Base-by-base conservation (phyloP, 2,113 vertebrate genomes). In the Cryptomyrus ogoouensis region DNA sequence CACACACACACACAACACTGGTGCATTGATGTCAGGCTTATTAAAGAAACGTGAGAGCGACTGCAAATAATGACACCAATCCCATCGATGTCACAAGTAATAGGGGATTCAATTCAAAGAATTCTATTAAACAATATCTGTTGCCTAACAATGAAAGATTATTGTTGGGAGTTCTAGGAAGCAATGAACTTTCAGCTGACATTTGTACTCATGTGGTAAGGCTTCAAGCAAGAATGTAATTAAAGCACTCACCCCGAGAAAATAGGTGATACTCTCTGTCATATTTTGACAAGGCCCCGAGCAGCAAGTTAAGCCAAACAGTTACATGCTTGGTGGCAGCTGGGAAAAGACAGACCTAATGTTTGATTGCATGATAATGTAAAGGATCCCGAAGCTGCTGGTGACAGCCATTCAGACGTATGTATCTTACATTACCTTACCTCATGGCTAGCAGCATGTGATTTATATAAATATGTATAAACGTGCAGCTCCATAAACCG, bases 231-330 rank as follows among this genome's bases (percentile, higher is more conserved):
- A 92, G 91, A 92, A 94, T 94, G 96, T 96, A 97, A 97, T 98
- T 97, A 97, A 97, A 96, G 95, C 92, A 92, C 92, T 95, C 93
- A 94, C 94, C 39, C 39, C 19, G 44, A 93, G 93, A 94, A 94
- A 95, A 93, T 94, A 95, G 95, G 93, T 95, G 94, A 92, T 94
- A 94, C 95, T 95, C 91, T 94, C 95, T 98, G 96, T 97, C 96
- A 97, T 92, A 91, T 93, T 92, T 94, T 96, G 95, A 95, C 94
- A 96, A 95, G 95, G 94, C 95, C 96, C 94, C 94, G 88, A 96
- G 96, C 95, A 92, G 87, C 92, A 92, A 94, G 92, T 94, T 94
- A 94, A 95, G 94, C 93, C 93, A 95, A 95, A 95, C 93, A 95
- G 95, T 95, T 95, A 95, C 95, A 95, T 94, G 94, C 93, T 94